A percentile compares a stretch with the other conserved stretches of the same genome.
These are phyloP conservation scores for Diogma glabrata DNA, from an alignment of 2,888 invertebrate species.

Conservation along the genomic window DNA sequence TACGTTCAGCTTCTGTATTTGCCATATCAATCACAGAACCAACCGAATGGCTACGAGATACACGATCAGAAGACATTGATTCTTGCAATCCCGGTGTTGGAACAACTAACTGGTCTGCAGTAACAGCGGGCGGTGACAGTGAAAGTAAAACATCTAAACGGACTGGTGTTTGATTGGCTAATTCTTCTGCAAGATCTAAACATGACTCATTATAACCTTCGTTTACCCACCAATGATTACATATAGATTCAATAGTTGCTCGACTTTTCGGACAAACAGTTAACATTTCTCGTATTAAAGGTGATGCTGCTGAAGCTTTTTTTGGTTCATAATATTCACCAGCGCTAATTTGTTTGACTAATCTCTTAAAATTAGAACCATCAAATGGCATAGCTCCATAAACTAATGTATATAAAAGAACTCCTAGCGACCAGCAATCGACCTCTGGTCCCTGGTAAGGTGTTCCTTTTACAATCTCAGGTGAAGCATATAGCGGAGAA, in stretches of 20 bases:
- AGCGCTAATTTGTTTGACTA: constrained; percentile 92
- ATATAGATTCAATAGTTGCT: constrained; percentile 88
- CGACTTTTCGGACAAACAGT: constrained; percentile 82
- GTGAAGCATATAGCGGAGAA: constrained; percentile 91
- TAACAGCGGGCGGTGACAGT: constrained; percentile 67
- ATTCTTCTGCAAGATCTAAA: constrained; percentile 71
- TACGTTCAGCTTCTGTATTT: constrained; percentile 55
- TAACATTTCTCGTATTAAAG: constrained; percentile 87
- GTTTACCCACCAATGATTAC: constrained; percentile 96
- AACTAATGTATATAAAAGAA: constrained; percentile 91
- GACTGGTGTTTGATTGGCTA: constrained; percentile 85
- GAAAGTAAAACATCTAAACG: constrained; percentile 76
- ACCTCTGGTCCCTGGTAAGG: constrained; percentile 97
- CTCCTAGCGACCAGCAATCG: constrained; percentile 90
- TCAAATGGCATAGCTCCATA: constrained; percentile 99
- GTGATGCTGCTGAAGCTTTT: constrained; percentile 86
- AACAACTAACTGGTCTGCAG: constrained; percentile 60
- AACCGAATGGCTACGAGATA: constrained; percentile 54
- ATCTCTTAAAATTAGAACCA: constrained; percentile 93
- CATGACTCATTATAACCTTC: constrained; percentile 70
- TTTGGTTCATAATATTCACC: constrained; percentile 97
- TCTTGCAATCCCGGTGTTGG: constrained; percentile 40
- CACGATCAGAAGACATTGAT: constrained; percentile 40
- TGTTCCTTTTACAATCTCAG: constrained; percentile 94
- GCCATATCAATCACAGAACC: constrained; percentile 63